These are phyloP conservation scores for Amphiprion clarkii DNA, from an alignment of 2,797 vertebrate genomes.

Conservation along the genomic window DNA sequence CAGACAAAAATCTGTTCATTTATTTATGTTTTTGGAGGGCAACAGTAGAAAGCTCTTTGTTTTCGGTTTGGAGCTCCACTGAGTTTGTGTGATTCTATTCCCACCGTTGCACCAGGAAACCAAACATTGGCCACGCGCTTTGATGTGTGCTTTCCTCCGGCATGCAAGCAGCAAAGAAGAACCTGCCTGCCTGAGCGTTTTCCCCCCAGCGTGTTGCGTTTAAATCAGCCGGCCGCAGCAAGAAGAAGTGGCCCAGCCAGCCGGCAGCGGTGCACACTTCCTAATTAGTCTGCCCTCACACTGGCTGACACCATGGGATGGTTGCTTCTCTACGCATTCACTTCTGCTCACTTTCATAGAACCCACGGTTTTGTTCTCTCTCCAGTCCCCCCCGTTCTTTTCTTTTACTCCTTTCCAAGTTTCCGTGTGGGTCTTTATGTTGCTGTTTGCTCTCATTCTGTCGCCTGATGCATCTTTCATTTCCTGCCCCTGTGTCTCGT, in stretches of 20 bases:
- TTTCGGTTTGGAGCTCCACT: constrained; percentile 20
- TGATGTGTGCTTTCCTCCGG: constrained; percentile 57
- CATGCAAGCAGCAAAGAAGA: constrained; percentile 36
- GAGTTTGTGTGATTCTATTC: constrained; percentile 24
- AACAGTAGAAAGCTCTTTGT: constrained; percentile 8
- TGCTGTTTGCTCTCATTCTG: constrained; percentile 63
- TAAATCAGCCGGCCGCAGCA: constrained; percentile 57
- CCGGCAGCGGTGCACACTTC: constrained; percentile 50
- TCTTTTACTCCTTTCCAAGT: constrained; percentile 34
- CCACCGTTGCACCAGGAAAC: constrained; percentile 32
- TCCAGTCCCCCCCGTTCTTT: constrained; percentile 35
- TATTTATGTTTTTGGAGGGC: background rate
- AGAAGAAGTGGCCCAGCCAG: constrained; percentile 57
- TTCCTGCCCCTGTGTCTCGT: constrained; percentile 48
- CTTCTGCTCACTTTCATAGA: constrained; percentile 37
- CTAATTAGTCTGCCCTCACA: constrained; percentile 77
- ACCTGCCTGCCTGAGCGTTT: constrained; percentile 32
- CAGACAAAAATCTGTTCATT: constrained; percentile 3
- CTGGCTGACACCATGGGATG: constrained; percentile 58
- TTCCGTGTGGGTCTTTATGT: constrained; percentile 25
- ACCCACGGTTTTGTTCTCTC: constrained; percentile 50
- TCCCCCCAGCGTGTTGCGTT: constrained; percentile 52
- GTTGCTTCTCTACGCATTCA: constrained; percentile 49
- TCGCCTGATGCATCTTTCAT: constrained; percentile 53
- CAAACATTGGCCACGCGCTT: constrained; percentile 54